Base-by-base conservation (phyloP, 2,888 invertebrate species). In the Beris morrisii region DNA sequence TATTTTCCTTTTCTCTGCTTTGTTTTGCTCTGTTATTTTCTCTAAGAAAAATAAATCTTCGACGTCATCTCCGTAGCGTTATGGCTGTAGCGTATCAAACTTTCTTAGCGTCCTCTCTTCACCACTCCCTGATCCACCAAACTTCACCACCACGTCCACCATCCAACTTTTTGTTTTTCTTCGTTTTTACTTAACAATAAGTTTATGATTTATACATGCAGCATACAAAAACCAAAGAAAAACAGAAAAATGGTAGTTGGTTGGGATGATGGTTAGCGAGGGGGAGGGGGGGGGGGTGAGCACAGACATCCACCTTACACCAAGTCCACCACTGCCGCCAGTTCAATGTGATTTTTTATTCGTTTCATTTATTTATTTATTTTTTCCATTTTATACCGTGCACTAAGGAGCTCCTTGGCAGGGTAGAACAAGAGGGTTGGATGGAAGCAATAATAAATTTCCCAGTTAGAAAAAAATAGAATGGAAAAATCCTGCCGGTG, bases 121-220 rank as follows among this genome's bases (percentile, higher is more conserved):
- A 6, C 12, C 48, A 6, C 15, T 9, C 15, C 12, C n/a, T 15
- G 2, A 6, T 15, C 48, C 45, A 45, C 11, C 15, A 15, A 15
- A 15, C 12, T 48, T 12, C n/a, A 45, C 45, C n/a, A 11, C 11
- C 45, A 45, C 12, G 11, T 48, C 48, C 6, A 12, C 48, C 48
- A 48, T 7, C 13, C 22, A 15, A 48, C 12, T 48, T 15, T 48
- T 48, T 22, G 48, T 48, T 48, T 48, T 48, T 48, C 22, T 13
- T 48, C 22, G 48, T 48, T 48, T 15, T 48, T 11, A 48, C 48
- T 48, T 48, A 48, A 48, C 48, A 48, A 48, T 48, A 48, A 48
- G 48, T 48, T 48, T 48, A 48, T 48, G 48, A 48, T 48, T 48
- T 48, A 48, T 48, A 12, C 48, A 48, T 48, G 48, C 48, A 48